Conservation (phyloP, 2,113 vertebrate species). For the Phaethornis superciliosus region DNA sequence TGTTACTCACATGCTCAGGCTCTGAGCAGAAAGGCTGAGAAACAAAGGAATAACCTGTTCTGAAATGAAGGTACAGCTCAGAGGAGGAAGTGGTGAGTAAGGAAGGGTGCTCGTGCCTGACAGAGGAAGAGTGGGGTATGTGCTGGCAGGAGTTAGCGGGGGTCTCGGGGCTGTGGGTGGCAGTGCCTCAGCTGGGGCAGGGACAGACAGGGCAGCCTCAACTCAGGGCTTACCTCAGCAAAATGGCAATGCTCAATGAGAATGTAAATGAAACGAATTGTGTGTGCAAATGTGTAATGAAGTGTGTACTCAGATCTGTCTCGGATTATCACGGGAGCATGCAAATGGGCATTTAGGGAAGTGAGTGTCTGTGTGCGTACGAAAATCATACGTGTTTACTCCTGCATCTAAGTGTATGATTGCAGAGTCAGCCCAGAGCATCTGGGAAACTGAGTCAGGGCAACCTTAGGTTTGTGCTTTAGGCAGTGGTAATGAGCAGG, state of each 20-base stretch:
- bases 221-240: not conserved
- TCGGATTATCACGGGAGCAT: conserved; percentile 36
- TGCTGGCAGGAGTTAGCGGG: not conserved
- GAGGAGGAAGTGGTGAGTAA: not conserved
- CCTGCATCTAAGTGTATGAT: not conserved
- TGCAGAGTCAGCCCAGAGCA: not conserved
- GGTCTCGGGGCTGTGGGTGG: not conserved
- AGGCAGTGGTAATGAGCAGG: not conserved
- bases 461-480: not conserved
- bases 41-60: not conserved
- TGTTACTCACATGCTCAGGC: not conserved
- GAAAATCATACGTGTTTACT: conserved; percentile 42
- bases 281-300: conserved; percentile 64
- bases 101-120: not conserved
- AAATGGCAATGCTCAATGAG: conserved; percentile 34
- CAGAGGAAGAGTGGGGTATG: not conserved
- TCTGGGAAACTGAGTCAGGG: not conserved
- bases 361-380: not conserved
- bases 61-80: not conserved
- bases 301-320: conserved; percentile 28
- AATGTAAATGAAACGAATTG: conserved; percentile 64
- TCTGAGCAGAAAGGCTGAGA: not conserved
- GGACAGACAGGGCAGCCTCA: not conserved
- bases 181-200: not conserved
- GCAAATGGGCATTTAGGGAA: conserved; percentile 15